phyloP scores from a whole-genome alignment of 2,888 invertebrate genomes.

The Invenusta paracnida region DNA sequence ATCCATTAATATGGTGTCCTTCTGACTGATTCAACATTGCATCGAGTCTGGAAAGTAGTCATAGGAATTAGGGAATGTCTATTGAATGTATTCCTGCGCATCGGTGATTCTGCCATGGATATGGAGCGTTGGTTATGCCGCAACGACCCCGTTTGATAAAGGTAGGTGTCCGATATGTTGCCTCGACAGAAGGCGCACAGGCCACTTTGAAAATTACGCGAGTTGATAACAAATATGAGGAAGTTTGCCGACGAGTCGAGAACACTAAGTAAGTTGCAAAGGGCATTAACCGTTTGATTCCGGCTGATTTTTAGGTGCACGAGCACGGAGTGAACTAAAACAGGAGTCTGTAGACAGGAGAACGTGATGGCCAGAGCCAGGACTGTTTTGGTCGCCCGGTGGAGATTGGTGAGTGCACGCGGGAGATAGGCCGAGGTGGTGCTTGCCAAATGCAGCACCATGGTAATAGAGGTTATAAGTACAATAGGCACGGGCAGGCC shows the following conservation, averaged over 20 bases:
- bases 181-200: not conserved
- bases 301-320: not conserved
- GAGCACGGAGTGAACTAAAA: not conserved
- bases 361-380: conserved; percentile 41
- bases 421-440: conserved; percentile 15
- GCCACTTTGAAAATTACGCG: not conserved
- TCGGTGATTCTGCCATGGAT: not conserved
- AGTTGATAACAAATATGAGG: conserved; percentile 34
- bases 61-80: not conserved
- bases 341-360: conserved; percentile 38
- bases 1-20: too few species aligned
- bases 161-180: not conserved
- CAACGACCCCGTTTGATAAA: not conserved
- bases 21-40: too few species aligned
- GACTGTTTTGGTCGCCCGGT: conserved; percentile 36
- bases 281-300: not conserved
- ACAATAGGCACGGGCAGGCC: conserved; percentile 42
- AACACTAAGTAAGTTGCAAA: conserved; percentile 36
- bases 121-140: not conserved
- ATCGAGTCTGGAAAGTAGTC: too few species aligned
- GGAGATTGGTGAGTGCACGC: conserved; percentile 17
- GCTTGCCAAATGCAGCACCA: conserved; percentile 5
- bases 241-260: conserved; percentile 42
- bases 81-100: not conserved
- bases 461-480: conserved; percentile 37